Evolutionary conservation across 2,113 vertebrate genomes (phyloP), one percentile per base, ranked within the genome.

Genomic region (Microtus ochrogaster): DNA sequence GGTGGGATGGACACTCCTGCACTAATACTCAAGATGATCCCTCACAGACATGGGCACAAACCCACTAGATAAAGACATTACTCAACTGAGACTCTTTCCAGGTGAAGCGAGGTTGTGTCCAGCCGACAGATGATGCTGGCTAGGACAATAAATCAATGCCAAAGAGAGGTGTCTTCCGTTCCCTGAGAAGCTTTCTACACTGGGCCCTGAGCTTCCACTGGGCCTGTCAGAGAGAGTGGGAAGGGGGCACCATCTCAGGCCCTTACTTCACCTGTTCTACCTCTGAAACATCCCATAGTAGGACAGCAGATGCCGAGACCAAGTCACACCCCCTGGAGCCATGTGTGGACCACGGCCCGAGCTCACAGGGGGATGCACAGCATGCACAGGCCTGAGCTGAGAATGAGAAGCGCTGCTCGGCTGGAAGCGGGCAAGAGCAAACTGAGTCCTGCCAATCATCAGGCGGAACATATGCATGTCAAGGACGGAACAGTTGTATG

Each of bases 401-500:
- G 44, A 87, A 39, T 0, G 81, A n/a, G 65, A 73, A 1, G 7
- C 3, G 0, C 61, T 39, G 26, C 87, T 33, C 7, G 28, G 72
- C 91, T 70, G 82, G 61, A 30, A 92, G 82, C 90, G 47, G 92
- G 49, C 88, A 17, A 41, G 92, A 94, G 91, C 61, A 1, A 39
- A 24, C 10, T 3, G 5, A 41, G 72, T 63, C 47, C 36, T 82
- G 91, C 89, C 95, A 52, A 5, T 95, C 97, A 95, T 0, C 93
- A n/a, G 0, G 77, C 0, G 0, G 73, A 96, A 52, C 97, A 97
- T 95, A 95, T 92, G 96, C 94, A 28, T 19, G 30, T 41, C 93
- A 3, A 47, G 91, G 90, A 93, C 2, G 9, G 94, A 97, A 93
- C 94, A 94, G 95, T 93, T 90, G 92, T 84, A 88, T 93, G 95